Conservation (phyloP, 2,113 vertebrate species). For the Tauraco erythrolophus region DNA sequence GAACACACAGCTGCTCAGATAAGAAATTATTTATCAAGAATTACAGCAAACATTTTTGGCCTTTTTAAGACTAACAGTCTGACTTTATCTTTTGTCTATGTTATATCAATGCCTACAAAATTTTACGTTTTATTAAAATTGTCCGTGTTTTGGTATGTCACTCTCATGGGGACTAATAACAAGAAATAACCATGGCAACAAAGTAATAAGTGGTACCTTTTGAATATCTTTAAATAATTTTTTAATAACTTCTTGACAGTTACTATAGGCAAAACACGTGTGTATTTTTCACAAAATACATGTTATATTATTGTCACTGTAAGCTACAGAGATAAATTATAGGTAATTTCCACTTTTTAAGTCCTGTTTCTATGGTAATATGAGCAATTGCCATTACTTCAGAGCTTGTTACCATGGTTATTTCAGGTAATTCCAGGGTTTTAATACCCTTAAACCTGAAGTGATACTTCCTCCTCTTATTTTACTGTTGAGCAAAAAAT, state of each 20-base stretch:
- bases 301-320: slow-evolving; percentile 19
- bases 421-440: slow-evolving; percentile 67
- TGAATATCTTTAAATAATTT: slow-evolving; percentile 53
- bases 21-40: neutral
- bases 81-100: neutral
- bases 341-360: slow-evolving; percentile 65
- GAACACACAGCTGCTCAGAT: neutral
- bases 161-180: neutral
- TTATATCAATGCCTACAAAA: neutral
- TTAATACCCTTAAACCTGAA: slow-evolving; percentile 66
- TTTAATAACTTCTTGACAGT: slow-evolving; percentile 48
- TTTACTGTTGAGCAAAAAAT: slow-evolving; percentile 12
- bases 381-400: slow-evolving; percentile 62
- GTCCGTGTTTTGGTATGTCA: neutral
- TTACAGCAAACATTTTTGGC: neutral
- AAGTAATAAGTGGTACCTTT: slow-evolving; percentile 22
- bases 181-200: slow-evolving; percentile 27
- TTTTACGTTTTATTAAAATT: slow-evolving; percentile 33
- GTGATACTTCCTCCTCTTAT: slow-evolving; percentile 8
- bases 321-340: slow-evolving; percentile 67
- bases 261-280: slow-evolving; percentile 20
- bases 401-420: slow-evolving; percentile 73
- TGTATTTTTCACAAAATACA: slow-evolving; percentile 41
- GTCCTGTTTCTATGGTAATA: slow-evolving; percentile 69
- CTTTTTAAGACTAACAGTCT: neutral